Evolutionary conservation across 2,888 invertebrate genomes (phyloP).

Genomic region (Caenorhabditis sulstoni): DNA sequence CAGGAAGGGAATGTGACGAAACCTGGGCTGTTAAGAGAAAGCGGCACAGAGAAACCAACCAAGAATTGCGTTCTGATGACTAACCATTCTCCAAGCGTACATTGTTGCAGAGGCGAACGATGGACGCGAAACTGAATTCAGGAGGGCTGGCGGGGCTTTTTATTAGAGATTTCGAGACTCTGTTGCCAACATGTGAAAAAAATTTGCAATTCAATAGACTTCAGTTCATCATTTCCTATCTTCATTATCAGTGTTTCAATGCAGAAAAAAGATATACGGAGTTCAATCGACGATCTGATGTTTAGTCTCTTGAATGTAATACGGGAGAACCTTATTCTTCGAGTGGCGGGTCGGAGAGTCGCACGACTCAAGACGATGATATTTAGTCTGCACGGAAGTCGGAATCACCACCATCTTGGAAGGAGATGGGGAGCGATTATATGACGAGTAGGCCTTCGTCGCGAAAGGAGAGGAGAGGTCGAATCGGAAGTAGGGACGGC

Average conservation of each 20-base stretch:
- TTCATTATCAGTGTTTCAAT: too few relatives aligned
- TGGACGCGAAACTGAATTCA: too few relatives aligned
- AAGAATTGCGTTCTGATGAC: neutral
- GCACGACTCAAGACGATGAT: slow-evolving; percentile 10
- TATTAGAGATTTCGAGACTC: too few relatives aligned
- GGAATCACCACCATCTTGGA: slow-evolving; percentile 16
- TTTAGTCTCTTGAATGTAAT: neutral
- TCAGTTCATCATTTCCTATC: too few relatives aligned
- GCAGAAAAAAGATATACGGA: too few relatives aligned
- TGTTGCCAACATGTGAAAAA: too few relatives aligned
- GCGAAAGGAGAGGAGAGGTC: neutral
- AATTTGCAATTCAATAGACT: too few relatives aligned
- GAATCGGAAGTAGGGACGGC: neutral
- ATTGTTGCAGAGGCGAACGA: too few relatives aligned
- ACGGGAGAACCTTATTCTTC: slow-evolving; percentile 23
- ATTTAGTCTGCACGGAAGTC: slow-evolving; percentile 6
- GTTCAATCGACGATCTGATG: neutral
- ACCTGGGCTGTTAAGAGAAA: neutral
- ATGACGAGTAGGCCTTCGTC: neutral
- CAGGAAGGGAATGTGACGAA: neutral
- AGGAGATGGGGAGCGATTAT: slow-evolving; percentile 30
- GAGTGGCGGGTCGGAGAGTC: slow-evolving; percentile 2
- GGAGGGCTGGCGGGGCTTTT: too few relatives aligned
- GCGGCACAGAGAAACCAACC: neutral
- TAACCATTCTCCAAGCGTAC: neutral